Evolutionary conservation across 2,113 vertebrate species (phyloP), one percentile per base, ranked within the genome.

Genomic region (Tapirus terrestris): DNA sequence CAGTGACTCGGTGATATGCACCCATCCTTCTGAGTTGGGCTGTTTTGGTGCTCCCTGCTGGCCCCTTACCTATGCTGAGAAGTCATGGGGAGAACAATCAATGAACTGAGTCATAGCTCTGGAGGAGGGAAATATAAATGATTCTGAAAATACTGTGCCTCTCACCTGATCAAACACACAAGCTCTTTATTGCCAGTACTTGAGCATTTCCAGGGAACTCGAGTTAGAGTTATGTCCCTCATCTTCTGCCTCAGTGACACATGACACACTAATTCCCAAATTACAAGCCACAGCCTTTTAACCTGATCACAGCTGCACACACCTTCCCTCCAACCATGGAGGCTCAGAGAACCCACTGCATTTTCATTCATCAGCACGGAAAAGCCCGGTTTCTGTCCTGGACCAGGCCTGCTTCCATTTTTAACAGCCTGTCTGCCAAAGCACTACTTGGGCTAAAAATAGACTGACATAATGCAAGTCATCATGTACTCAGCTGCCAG

Each of bases 401-500:
- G 80, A 65, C 96, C 88, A 97, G 82, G 63, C 45, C 84, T 91
- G 94, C 79, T 96, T 92, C 98, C 99, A 97, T 98, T 99, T 99
- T 98, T 98, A 98, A 97, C 91, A 85, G 70, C 76, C 82, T 94
- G 93, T 94, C 67, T 98, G 83, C 96, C 91, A 98, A 98, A 97
- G 98, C 97, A 98, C 98, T 98, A 96, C 77, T 16, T 97, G 97
- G 96, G 93, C 98, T 98, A 99, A 98, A 99, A 98, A 98, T 98
- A 99, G 98, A 93, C 93, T 29, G 77, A 97, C 98, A 92, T 95
- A 98, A 98, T 97, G 97, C 96, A 98, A 93, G 98, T 98, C 97
- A 98, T 98, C 96, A 84, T 75, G 92, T 87, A 96, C 68, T 0
- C 0, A 96, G 91, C 96, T 98, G 97, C 97, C 73, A 89, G 96